These are phyloP conservation scores for Pampusana beccarii DNA, from an alignment of 2,113 vertebrate species.

Conservation along the genomic window DNA sequence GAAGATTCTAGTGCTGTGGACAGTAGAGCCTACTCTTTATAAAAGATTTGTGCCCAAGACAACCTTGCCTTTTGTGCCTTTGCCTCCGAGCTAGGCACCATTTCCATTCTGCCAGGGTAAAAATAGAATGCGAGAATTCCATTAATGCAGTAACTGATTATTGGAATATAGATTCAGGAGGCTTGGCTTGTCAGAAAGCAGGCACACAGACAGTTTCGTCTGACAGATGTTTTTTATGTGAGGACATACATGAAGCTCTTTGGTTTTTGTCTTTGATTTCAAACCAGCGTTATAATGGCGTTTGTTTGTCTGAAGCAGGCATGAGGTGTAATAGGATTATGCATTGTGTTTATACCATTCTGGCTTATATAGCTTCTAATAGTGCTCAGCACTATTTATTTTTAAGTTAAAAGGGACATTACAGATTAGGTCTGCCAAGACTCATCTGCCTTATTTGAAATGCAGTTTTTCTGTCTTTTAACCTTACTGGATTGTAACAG, in stretches of 20 bases:
- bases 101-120: slow-evolving; percentile 44
- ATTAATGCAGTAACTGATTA: slow-evolving; percentile 41
- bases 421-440: slow-evolving; percentile 24
- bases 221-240: background rate
- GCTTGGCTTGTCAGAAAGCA: background rate
- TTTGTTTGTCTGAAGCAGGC: slow-evolving; percentile 41
- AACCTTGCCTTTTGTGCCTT: background rate
- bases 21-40: background rate
- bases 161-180: slow-evolving; percentile 1
- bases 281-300: slow-evolving; percentile 23
- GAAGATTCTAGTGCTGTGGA: background rate
- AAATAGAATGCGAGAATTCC: slow-evolving; percentile 26
- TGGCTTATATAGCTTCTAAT: slow-evolving; percentile 1
- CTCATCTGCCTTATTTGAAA: slow-evolving; percentile 1
- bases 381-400: background rate
- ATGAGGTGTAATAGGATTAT: slow-evolving; percentile 30
- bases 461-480: slow-evolving; percentile 16
- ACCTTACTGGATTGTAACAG: slow-evolving; percentile 6
- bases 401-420: slow-evolving; percentile 38
- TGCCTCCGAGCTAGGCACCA: background rate
- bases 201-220: background rate
- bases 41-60: slow-evolving; percentile 28
- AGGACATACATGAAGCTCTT: background rate
- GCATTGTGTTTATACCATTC: slow-evolving; percentile 23
- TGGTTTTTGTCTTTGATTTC: slow-evolving; percentile 18